These are phyloP conservation scores for Caretta caretta DNA, from an alignment of 2,113 vertebrate genomes.

Conservation along the genomic window DNA sequence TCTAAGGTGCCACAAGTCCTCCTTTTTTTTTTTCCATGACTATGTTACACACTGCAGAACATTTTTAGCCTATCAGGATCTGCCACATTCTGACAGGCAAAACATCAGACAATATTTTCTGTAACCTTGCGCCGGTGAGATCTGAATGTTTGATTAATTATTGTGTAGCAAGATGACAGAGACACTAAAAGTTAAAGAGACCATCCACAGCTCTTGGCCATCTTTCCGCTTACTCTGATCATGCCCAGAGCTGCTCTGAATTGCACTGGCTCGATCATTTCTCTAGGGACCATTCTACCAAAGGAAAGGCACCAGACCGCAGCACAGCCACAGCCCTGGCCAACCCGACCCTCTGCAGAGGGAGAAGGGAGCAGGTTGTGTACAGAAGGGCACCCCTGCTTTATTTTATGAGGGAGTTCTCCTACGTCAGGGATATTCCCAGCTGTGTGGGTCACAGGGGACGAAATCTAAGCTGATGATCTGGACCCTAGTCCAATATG, in stretches of 20 bases:
- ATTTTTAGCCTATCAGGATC: background rate
- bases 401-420: background rate
- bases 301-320: background rate
- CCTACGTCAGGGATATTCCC: background rate
- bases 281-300: background rate
- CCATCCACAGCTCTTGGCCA: background rate
- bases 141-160: background rate
- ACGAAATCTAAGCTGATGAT: background rate
- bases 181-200: background rate
- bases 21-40: background rate
- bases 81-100: background rate
- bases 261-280: background rate
- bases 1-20: too few species aligned
- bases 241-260: background rate
- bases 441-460: background rate
- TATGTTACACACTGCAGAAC: background rate
- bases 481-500: background rate
- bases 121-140: background rate
- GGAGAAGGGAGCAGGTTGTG: background rate
- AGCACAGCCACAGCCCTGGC: background rate
- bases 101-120: background rate
- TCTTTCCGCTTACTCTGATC: background rate
- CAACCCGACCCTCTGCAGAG: background rate
- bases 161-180: background rate
- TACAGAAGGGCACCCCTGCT: background rate